These are phyloP conservation scores for Drosophila falleni DNA, from an alignment of 2,888 invertebrate genomes.

Conservation along the genomic window DNA sequence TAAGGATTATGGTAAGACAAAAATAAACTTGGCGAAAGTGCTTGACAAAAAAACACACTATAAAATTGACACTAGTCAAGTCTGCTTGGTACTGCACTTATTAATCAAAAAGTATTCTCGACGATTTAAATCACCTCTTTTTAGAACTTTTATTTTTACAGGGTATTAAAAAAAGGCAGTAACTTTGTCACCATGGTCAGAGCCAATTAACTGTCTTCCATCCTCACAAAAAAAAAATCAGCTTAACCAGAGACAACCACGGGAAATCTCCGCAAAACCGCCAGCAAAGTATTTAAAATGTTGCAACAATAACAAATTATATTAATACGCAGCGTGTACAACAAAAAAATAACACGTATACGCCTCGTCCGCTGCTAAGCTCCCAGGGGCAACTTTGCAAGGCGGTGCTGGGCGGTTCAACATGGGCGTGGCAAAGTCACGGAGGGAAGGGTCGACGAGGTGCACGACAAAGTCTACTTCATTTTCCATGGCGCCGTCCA, in stretches of 20 bases:
- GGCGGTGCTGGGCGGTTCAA: neutral
- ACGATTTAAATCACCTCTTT: too few species aligned
- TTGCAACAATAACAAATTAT: slow-evolving; percentile 52
- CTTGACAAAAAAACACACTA: too few species aligned
- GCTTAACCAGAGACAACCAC: slow-evolving; percentile 28
- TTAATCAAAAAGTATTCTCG: too few species aligned
- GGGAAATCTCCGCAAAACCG: slow-evolving; percentile 39
- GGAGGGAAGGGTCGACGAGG: neutral
- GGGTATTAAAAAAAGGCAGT: slow-evolving; percentile 14
- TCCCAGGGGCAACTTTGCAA: slow-evolving; percentile 18
- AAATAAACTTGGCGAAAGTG: too few species aligned
- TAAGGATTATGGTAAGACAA: too few species aligned
- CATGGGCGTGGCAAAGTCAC: slow-evolving; percentile 1
- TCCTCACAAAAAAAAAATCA: slow-evolving; percentile 26
- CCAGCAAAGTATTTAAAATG: slow-evolving; percentile 50
- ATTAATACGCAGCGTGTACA: slow-evolving; percentile 43
- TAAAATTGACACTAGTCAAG: too few species aligned
- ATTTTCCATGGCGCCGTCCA: slow-evolving; percentile 77
- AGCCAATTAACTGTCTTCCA: slow-evolving; percentile 39
- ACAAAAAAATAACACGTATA: slow-evolving; percentile 45
- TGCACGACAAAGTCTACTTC: slow-evolving; percentile 58
- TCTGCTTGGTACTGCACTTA: too few species aligned
- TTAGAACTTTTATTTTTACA: neutral
- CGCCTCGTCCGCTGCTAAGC: slow-evolving; percentile 32
- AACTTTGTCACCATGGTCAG: slow-evolving; percentile 28